phyloP scores from a whole-genome alignment of 2,113 vertebrate species.

The Channa maculata region DNA sequence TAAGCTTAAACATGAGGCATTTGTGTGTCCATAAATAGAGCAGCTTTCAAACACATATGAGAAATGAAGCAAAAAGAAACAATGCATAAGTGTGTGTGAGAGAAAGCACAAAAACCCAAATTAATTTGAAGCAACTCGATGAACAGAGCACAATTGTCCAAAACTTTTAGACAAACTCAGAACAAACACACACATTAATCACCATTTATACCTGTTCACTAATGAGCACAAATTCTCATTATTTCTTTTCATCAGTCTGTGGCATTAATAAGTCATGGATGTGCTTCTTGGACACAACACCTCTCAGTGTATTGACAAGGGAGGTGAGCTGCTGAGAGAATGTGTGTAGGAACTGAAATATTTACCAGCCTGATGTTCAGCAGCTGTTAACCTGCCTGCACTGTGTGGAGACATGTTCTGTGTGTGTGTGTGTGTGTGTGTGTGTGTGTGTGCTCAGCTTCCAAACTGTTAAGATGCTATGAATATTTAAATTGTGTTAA shows the following conservation, averaged over 20 bases:
- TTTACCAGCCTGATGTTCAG: slow-evolving; percentile 58
- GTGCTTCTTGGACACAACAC: slow-evolving; percentile 40
- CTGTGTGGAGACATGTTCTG: slow-evolving; percentile 11
- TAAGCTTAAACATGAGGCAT: no score
- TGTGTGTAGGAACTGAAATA: slow-evolving; percentile 57
- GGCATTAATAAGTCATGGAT: slow-evolving; percentile 59
- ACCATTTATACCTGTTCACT: slow-evolving; percentile 2
- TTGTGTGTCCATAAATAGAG: no score
- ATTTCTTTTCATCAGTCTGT: slow-evolving; percentile 46
- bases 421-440: slow-evolving; percentile 15
- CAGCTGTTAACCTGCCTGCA: slow-evolving; percentile 60
- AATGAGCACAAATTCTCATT: slow-evolving; percentile 44
- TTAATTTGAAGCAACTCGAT: no score
- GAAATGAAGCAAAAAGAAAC: no score
- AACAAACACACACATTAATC: slow-evolving; percentile 26
- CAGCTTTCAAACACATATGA: no score
- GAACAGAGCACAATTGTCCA: background rate
- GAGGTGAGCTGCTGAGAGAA: slow-evolving; percentile 44
- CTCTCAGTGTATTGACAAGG: slow-evolving; percentile 18
- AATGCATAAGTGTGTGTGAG: no score
- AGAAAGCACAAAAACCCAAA: no score
- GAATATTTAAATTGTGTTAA: slow-evolving; percentile 56
- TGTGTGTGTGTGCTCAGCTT: slow-evolving; percentile 5
- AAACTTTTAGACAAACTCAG: slow-evolving; percentile 17
- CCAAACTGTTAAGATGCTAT: slow-evolving; percentile 34